These are phyloP conservation scores for Epinephelus coioides DNA, from an alignment of 2,797 vertebrate species.

Conservation along the genomic window DNA sequence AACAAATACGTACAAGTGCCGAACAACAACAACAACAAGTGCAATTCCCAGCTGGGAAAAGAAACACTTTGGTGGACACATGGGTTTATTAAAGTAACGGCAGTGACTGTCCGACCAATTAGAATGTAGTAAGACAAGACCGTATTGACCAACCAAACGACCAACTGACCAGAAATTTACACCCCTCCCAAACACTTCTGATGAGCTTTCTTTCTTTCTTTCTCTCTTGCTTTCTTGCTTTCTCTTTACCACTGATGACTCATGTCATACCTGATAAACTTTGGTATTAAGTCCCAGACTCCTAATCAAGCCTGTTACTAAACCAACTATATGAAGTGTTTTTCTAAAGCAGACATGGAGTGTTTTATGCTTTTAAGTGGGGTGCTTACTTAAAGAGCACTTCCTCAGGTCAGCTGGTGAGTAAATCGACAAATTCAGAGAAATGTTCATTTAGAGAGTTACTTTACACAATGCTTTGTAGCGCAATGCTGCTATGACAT, in stretches of 20 bases:
- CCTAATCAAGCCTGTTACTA: constrained; percentile 5
- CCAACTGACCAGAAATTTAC: no score
- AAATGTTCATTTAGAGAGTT: constrained; percentile 7
- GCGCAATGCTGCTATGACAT: neutral
- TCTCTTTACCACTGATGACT: neutral
- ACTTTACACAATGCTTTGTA: constrained; percentile 19
- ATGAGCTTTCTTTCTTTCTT: no score
- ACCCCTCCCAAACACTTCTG: no score
- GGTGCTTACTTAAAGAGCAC: constrained; percentile 24
- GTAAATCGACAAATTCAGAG: constrained; percentile 11
- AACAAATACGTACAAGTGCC: no score
- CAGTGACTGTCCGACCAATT: no score
- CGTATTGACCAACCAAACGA: no score
- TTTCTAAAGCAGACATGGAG: neutral
- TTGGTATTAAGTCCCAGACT: constrained; percentile 1
- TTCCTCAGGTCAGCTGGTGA: constrained; percentile 37
- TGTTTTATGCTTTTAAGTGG: constrained; percentile 1
- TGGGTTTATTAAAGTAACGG: no score
- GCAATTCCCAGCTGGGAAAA: no score
- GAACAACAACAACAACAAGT: no score
- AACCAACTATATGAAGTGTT: constrained; percentile 5
- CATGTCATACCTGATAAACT: neutral
- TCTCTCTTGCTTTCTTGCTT: no score
- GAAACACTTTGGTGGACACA: no score
- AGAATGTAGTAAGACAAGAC: no score